These are phyloP conservation scores for Cataglyphis rosenhaueri DNA, from an alignment of 2,888 invertebrate genomes.

Conservation along the genomic window DNA sequence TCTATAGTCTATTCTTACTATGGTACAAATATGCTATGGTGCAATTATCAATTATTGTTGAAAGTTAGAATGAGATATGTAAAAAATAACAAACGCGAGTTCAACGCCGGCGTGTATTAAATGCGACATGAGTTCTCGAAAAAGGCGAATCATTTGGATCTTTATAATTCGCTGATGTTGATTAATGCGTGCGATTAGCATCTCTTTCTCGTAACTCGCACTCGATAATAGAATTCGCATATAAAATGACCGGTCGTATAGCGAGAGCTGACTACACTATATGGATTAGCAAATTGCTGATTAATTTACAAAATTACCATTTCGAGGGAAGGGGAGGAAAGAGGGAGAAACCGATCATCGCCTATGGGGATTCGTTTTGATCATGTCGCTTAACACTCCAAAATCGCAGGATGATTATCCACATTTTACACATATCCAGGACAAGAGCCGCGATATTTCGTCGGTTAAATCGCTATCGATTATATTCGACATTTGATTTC, in stretches of 20 bases:
- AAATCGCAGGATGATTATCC: not conserved
- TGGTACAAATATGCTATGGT: not conserved
- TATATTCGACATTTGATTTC: not conserved
- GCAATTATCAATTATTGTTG: constrained; percentile 36
- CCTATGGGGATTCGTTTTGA: constrained; percentile 24
- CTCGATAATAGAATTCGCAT: constrained; percentile 53
- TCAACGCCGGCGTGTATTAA: constrained; percentile 5
- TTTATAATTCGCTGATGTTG: constrained; percentile 50
- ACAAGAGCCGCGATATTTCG: not conserved
- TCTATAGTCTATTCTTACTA: not conserved
- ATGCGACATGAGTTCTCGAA: constrained; percentile 1
- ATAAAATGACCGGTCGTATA: constrained; percentile 38
- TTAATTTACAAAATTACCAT: constrained; percentile 34
- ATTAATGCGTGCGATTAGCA: constrained; percentile 40
- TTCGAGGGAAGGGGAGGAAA: not conserved
- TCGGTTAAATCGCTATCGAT: not conserved
- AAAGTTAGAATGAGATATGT: constrained; percentile 25
- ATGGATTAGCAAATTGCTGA: constrained; percentile 43
- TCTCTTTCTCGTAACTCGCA: not conserved
- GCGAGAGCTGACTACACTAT: not conserved
- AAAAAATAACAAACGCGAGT: constrained; percentile 12
- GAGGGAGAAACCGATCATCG: not conserved
- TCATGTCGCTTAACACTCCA: constrained; percentile 14
- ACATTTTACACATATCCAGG: not conserved
- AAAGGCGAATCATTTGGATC: not conserved